Percentiles rank a stretch among this genome's conserved stretches.
Evolutionary conservation across 2,888 invertebrate genomes (phyloP).

Genomic region (Pseudococcus viburni): DNA sequence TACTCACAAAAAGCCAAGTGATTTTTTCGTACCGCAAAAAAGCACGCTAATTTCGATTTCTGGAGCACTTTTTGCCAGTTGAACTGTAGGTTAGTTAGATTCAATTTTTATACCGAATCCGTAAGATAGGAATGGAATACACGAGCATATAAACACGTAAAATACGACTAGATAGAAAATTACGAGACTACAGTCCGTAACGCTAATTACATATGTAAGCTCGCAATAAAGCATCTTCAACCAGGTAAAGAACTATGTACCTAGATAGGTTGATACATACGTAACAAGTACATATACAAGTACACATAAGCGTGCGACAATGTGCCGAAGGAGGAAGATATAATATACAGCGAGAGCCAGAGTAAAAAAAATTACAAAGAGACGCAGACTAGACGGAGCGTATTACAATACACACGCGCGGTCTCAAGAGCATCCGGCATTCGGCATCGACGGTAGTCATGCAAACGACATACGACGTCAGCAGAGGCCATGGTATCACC

Average conservation of each 20-base stretch:
- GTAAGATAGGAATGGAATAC: too few relatives aligned
- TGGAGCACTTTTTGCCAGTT: too few relatives aligned
- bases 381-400: not conserved
- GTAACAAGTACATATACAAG: not conserved
- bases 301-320: slow-evolving; percentile 5
- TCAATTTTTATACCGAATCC: too few relatives aligned
- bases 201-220: slow-evolving; percentile 1
- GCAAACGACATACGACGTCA: not conserved
- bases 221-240: not conserved
- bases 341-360: not conserved
- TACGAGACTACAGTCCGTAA: not conserved
- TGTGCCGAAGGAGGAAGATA: not conserved
- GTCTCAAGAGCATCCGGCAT: not conserved
- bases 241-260: not conserved
- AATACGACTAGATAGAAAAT: not conserved
- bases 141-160: not conserved
- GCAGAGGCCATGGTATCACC: not conserved
- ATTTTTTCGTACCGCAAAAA: too few relatives aligned
- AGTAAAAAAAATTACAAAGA: not conserved
- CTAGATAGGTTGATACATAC: not conserved
- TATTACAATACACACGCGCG: not conserved
- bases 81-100: too few relatives aligned
- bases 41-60: too few relatives aligned
- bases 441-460: not conserved
- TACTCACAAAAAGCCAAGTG: too few relatives aligned